Base-by-base conservation (phyloP, 2,113 vertebrate species). In the Panthera uncia region DNA sequence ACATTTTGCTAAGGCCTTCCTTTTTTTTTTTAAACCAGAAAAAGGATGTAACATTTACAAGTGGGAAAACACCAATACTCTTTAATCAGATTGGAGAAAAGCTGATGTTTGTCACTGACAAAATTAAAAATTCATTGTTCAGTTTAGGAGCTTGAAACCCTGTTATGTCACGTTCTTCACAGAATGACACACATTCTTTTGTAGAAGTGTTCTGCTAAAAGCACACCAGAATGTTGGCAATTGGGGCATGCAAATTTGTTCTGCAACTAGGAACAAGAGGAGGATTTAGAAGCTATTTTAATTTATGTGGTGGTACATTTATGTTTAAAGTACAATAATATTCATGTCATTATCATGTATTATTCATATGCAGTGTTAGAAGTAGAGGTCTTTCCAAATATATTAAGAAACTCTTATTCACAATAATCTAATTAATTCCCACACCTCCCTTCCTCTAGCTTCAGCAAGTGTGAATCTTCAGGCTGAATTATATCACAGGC, bases 231-330 rank as follows among this genome's bases (percentile, higher is more conserved):
- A 88, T 68, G 27, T 81, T 96, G 76, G 95, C 96, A 97, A 98
- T 80, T 13, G 61, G 97, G 98, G 68, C 97, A 98, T 97, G 97
- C 91, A 96, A 97, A 97, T 98, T 98, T 92, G 85, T 98, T 98
- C 97, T 97, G 89, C 84, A 97, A 0, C 96, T 94, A 78, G 79
- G 38, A 97, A 81, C 41, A 74, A 95, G 87, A 97, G 89, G 96
- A 98, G 98, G 66, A 93, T 93, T 92, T 61, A 66, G 94, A 87
- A 94, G 97, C 74, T 98, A 96, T 92, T 98, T 95, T 96, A 97
- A 41, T 78, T 78, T 78, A 31, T 97, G 92, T 83, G 80, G 50
- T 52, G 45, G 80, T 52, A 94, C 82, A 94, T 91, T 83, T 91
- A 45, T 79, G 66, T 94, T 87, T 98, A 95, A 87, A 79, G 41